Evolutionary conservation across 1,140 invertebrate genomes (phyloP), one percentile per base, ranked within the genome.

Genomic region (Atopsyche davidsoni): DNA sequence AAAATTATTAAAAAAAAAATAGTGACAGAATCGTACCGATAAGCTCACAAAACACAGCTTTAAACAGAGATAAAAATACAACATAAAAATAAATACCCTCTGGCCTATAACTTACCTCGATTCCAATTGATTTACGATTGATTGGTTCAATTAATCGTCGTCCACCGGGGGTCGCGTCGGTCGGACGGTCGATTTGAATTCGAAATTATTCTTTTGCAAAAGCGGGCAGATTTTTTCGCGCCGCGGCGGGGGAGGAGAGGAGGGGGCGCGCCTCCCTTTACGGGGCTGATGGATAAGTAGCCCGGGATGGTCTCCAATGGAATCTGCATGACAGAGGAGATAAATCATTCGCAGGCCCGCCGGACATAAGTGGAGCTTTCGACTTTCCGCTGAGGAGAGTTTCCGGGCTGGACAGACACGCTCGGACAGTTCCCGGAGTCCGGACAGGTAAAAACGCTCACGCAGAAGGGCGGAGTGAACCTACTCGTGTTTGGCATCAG

Each of bases 271-370:
- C n/a, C n/a, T n/a, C n/a, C n/a, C n/a, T n/a, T n/a, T 9, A 2
- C 2, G 35, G 35, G 21, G 17, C 21, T 19, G 35, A 38, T 17
- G 21, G 35, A 38, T 38, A 38, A 38, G 35, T 16, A 16, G 2
- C 16, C 16, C 23, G 23, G 38, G 7, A 25, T 9, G 49, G 13
- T 36, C 47, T 47, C 44, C 35, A 53, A 48, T 48, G 40, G 46
- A 54, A 54, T 54, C 52, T 54, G 43, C 52, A 54, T 54, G 52
- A 54, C 52, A 38, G 52, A 45, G 40, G 24, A 41, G 40, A 54
- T 54, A 54, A 54, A 54, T 54, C 52, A 54, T 54, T 49, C 46
- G 25, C 34, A 24, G 50, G 45, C 18, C 21, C 23, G 22, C 45
- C 31, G 45, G 39, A 49, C 46, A 28, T 25, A 39, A 23, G 17